Base-by-base conservation (phyloP, 2,888 invertebrate genomes). In the Ceraclea dissimilis region DNA sequence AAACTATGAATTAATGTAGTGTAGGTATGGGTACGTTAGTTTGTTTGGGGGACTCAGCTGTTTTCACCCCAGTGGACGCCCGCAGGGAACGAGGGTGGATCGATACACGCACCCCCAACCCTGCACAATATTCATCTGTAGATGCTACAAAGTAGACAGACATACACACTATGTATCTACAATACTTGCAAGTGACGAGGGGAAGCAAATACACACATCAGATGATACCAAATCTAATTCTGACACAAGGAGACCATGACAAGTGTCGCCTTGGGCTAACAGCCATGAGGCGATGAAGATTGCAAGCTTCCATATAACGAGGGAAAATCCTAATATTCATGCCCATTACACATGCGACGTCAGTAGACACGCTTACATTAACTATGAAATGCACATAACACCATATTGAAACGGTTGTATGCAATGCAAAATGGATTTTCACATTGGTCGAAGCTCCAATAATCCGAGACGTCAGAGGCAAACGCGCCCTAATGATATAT, bases 1-100 rank as follows among this genome's bases (percentile, higher is more conserved):
- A 10, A 26, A 26, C 10, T 26, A 26, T 26, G 26, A 26, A 26
- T 26, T 26, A 13, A 4, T 39, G 39, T 39, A 39, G 39, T 39
- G 16, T 13, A 39, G 39, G 39, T 39, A 13, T 16, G 13, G 4
- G 39, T 13, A 39, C 13, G 39, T 39, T 16, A 2, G 39, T 39
- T 39, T 39, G 39, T 39, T 39, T 39, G 52, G 26, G 52, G 56
- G 50, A 56, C 51, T 57, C 46, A 46, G 46, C 46, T 46, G 46
- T 46, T 58, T 59, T 62, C 64, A 63, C 64, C 64, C 66, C 64
- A 63, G 63, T 65, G 63, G 63, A 63, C 57, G 57, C 49, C 60
- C 60, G 53, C 49, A 53, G 60, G 39, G 58, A 63, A 63, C 17
- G 18, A 22, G 20, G 49, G 22, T 22, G 44, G 54, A 54, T 54